Base-by-base conservation (phyloP, 2,888 invertebrate species). In the Trachelus tabidus region DNA sequence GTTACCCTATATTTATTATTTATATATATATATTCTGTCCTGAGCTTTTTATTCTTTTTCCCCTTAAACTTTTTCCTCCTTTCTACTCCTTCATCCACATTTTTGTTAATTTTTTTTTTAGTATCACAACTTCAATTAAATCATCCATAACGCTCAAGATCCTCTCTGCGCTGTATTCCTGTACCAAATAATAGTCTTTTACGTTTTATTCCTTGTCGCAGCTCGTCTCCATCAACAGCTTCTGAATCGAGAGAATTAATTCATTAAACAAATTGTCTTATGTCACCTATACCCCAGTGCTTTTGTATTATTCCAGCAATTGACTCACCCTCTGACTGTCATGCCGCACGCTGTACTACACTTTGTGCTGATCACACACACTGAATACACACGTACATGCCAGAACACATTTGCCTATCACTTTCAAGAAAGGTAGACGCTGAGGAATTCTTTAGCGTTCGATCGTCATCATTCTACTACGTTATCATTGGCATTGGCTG, bases 1-100 rank as follows among this genome's bases (percentile, higher is more conserved):
- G 73, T 71, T 75, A 79, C 71, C 33, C 30, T 79, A 76, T 76
- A 40, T 76, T 34, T 78, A 76, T 76, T 76, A 34, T 79, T 76
- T 12, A 35, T 79, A 76, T 79, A 76, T 76, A 40, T 56, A 69
- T 75, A 79, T 79, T 34, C n/a, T 71, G 4, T 75, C 75, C 35
- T 71, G 30, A 76, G 23, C 15, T 76, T 75, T 73, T 73, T n/a
- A 74, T n/a, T 73, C 34, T n/a, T 12, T 30, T 12, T n/a, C 56
- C 34, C 12, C 76, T 40, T 73, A 34, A 40, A 73, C 68, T 56
- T 69, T 76, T 31, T 71, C 34, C 75, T n/a, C 31, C 69, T 68
- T 68, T 31, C 23, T 68, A 3, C 23, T 34, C 68, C 68, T 34
- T 37, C 40, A 12, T 79, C 34, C 73, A 75, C 73, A 75, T 79